Percentiles rank a stretch among this genome's conserved stretches.
These are phyloP conservation scores for Rhipidura dahli DNA, from an alignment of 2,113 vertebrate genomes.

Conservation along the genomic window DNA sequence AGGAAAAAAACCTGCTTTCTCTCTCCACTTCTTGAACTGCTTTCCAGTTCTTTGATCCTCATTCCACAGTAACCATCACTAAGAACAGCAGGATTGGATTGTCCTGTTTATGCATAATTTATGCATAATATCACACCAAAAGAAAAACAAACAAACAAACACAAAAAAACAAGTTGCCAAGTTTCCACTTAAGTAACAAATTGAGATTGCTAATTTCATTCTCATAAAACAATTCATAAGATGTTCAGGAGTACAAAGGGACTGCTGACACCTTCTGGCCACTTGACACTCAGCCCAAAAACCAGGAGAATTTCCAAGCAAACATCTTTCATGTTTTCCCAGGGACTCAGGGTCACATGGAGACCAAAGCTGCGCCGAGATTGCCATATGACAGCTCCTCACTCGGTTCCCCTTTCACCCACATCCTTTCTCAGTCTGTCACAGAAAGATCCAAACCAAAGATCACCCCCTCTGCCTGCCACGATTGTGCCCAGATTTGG, in stretches of 20 bases:
- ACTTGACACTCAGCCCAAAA: not conserved
- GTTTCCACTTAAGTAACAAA: not conserved
- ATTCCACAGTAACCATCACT: not conserved
- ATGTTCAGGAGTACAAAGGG: not conserved
- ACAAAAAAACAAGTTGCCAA: too few relatives aligned
- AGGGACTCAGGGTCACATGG: conserved; percentile 14
- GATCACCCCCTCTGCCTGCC: not conserved
- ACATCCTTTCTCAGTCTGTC: not conserved
- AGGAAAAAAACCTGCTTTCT: not conserved
- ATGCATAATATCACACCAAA: too few relatives aligned
- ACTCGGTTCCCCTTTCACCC: not conserved
- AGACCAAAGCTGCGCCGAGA: not conserved
- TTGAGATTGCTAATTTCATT: not conserved
- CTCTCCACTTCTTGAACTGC: not conserved
- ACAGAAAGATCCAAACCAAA: not conserved
- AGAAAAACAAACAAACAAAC: too few relatives aligned
- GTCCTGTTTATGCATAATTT: not conserved
- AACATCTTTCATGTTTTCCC: not conserved
- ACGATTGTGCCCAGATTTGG: not conserved
- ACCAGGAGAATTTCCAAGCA: not conserved
- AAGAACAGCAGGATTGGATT: not conserved
- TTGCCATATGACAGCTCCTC: not conserved
- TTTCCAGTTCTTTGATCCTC: not conserved
- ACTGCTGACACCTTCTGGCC: conserved; percentile 67
- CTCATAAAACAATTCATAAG: not conserved